phyloP scores from a whole-genome alignment of 2,797 vertebrate genomes.

The Sebastolobus alascanus region DNA sequence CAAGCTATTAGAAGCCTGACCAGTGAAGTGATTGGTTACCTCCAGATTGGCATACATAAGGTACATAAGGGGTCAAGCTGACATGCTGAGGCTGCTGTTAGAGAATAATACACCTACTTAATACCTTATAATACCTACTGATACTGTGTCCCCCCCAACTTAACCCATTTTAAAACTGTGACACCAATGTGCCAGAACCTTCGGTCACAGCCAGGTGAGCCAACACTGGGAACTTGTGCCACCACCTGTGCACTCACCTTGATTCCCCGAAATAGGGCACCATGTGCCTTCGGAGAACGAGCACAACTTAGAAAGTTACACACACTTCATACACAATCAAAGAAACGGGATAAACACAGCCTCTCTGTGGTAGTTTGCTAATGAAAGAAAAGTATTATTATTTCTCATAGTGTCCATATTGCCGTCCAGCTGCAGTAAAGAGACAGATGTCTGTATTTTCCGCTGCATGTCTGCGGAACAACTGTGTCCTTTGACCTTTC shows the following conservation, averaged over 20 bases:
- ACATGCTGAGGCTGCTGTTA: background rate
- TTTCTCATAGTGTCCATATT: background rate
- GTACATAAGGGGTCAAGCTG: background rate
- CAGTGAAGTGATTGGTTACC: background rate
- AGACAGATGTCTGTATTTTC: conserved; percentile 19
- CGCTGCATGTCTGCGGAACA: background rate
- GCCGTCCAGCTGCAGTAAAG: conserved; percentile 6
- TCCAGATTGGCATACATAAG: background rate
- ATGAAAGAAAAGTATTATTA: background rate
- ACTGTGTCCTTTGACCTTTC: conserved; percentile 30
- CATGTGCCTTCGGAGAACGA: conserved; percentile 1
- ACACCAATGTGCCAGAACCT: conserved; percentile 15
- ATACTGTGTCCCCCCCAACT: no score
- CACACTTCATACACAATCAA: background rate
- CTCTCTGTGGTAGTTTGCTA: background rate
- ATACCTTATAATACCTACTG: background rate
- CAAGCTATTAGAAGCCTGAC: background rate
- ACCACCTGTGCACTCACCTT: conserved; percentile 49
- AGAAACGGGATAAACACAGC: background rate
- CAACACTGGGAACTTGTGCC: conserved; percentile 3
- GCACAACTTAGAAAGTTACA: conserved; percentile 1
- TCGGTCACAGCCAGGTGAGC: conserved; percentile 16
- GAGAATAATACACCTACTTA: background rate
- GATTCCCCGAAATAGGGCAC: conserved; percentile 37
- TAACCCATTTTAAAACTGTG: conserved; percentile 35